Evolutionary conservation across 2,113 vertebrate genomes (phyloP).

Genomic region (Hucho hucho): DNA sequence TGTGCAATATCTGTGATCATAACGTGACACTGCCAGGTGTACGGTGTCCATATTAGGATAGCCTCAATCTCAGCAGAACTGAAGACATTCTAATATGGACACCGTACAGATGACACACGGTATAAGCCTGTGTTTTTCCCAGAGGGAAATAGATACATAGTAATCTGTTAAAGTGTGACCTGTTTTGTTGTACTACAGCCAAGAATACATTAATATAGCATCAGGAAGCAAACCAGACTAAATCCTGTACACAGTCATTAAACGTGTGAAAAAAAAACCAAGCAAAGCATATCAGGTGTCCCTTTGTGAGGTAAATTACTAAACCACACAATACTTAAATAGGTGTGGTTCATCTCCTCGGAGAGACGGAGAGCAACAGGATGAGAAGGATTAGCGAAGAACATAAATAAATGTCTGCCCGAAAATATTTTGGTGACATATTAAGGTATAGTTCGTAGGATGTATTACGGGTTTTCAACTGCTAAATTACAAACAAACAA

Average conservation of each 20-base stretch:
- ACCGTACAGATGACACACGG: neutral
- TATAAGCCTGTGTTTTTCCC: neutral
- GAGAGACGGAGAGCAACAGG: neutral
- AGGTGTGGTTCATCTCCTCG: neutral
- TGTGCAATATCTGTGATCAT: neutral
- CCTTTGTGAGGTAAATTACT: constrained; percentile 2
- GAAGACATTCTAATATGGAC: neutral
- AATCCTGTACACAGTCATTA: constrained; percentile 29
- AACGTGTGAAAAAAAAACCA: constrained; percentile 9
- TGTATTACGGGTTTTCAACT: neutral
- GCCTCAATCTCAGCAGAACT: too few relatives aligned
- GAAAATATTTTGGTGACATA: neutral
- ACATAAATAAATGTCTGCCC: neutral
- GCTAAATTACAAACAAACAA: neutral
- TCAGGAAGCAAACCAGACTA: constrained; percentile 33
- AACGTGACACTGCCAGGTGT: neutral
- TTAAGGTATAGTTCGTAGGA: neutral
- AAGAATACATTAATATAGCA: constrained; percentile 9
- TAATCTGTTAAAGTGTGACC: too few relatives aligned
- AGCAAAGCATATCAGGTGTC: constrained; percentile 26
- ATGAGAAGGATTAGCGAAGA: neutral
- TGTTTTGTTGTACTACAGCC: constrained; percentile 1
- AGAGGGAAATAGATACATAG: constrained; percentile 1
- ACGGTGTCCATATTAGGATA: neutral
- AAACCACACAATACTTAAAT: neutral